Base-by-base conservation (phyloP, 2,797 vertebrate species). In the Sebastes diploproa region DNA sequence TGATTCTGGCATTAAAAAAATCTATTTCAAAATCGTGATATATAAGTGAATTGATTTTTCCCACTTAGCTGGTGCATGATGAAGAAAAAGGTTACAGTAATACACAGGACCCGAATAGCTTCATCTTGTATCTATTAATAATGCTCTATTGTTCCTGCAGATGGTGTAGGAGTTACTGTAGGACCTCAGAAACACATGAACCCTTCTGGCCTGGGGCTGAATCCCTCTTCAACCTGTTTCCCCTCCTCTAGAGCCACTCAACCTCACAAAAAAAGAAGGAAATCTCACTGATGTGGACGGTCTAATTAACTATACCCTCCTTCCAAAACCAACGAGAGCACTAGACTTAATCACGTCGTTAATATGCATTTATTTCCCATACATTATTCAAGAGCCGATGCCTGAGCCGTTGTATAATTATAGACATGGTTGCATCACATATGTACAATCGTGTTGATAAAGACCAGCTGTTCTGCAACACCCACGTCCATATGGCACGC, bases 71-170 rank as follows among this genome's bases (percentile, higher is more conserved):
- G 66, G 52, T 73, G 46, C 67, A 69, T 80, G 71, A 77, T 69
- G 70, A 67, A 30, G 22, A 85, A 68, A 61, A 69, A 71, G 34
- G 42, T 61, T 65, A 74, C 66, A 81, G 60, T 75, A 72, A 78
- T 75, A 85, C 46, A 72, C 42, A 75, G 52, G 60, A 85, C 52
- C 61, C 38, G 77, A 82, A 88, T 78, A 72, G 88, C 75, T 65
- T 80, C 55, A 73, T 79, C 68, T 82, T 77, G 42, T 63, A 88
- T 92, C 85, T 90, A 90, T 90, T 89, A 90, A 91, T 91, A 92
- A 89, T 83, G 84, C 81, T 81, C 73, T 76, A 74, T 80, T 88
- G 77, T 90, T 86, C 75, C 64, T 86, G 75, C 81, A 88, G 75
- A 84, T 88, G 74, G 77, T 88, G 89, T 84, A 79, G 72, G 84